These are phyloP conservation scores for Bungarus multicinctus DNA, from an alignment of 2,113 vertebrate genomes.

Conservation along the genomic window DNA sequence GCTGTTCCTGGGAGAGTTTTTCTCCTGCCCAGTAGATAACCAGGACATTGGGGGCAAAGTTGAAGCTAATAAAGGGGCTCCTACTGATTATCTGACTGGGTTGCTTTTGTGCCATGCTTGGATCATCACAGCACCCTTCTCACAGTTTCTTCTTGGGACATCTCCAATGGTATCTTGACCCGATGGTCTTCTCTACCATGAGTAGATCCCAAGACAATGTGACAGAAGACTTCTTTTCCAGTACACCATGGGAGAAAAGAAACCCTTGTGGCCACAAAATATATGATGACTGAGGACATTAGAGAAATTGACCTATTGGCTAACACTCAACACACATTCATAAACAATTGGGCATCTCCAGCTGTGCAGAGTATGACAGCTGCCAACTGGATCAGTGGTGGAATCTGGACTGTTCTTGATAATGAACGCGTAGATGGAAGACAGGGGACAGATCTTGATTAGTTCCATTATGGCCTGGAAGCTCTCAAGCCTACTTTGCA, in stretches of 20 bases:
- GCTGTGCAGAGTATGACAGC: too few species aligned
- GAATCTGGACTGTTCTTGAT: background rate
- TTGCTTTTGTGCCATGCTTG: too few species aligned
- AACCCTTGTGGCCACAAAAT: background rate
- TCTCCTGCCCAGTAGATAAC: too few species aligned
- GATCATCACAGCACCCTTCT: background rate
- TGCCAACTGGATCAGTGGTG: background rate
- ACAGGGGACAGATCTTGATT: background rate
- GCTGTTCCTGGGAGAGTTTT: too few species aligned
- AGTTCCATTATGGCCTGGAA: background rate
- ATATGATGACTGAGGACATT: background rate
- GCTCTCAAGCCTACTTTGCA: background rate
- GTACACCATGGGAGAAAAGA: too few species aligned
- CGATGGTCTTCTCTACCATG: background rate
- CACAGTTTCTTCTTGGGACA: background rate
- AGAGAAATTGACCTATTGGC: background rate
- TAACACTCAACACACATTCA: background rate
- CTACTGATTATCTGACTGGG: too few species aligned
- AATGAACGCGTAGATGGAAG: background rate
- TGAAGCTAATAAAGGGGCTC: too few species aligned
- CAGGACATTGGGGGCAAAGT: too few species aligned
- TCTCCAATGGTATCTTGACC: background rate
- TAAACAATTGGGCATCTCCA: background rate
- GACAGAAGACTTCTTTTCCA: background rate
- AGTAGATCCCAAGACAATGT: background rate